These are phyloP conservation scores for Heliconius erato DNA, from an alignment of 2,888 invertebrate species.

Conservation along the genomic window DNA sequence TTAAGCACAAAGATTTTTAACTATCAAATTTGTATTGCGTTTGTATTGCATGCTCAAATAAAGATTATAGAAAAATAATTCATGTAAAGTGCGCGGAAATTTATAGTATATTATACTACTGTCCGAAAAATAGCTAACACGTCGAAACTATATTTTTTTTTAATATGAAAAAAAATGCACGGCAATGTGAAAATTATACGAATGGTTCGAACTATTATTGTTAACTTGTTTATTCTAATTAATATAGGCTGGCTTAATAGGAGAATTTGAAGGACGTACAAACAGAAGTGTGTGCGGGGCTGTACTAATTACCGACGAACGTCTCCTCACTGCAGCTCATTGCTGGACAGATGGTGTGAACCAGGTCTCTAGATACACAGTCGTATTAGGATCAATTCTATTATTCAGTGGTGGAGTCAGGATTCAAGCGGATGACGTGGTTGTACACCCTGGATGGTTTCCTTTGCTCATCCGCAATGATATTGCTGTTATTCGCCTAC, in stretches of 20 bases:
- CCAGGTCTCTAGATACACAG: conserved; percentile 24
- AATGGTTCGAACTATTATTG: neutral
- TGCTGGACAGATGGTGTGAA: conserved; percentile 34
- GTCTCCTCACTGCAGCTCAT: conserved; percentile 43
- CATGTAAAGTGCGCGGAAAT: neutral
- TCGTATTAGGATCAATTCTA: conserved; percentile 40
- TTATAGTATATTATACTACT: neutral
- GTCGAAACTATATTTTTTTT: neutral
- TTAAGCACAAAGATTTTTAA: neutral
- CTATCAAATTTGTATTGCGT: neutral
- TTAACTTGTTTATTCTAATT: neutral
- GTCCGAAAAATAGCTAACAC: neutral
- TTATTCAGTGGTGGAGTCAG: conserved; percentile 42
- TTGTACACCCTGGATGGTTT: conserved; percentile 35
- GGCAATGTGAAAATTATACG: neutral
- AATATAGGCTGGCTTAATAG: conserved; percentile 41
- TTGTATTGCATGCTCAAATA: neutral
- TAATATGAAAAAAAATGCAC: neutral
- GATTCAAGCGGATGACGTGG: conserved; percentile 20
- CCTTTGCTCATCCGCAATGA: conserved; percentile 28
- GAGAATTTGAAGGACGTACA: conserved; percentile 30
- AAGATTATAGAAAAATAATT: neutral
- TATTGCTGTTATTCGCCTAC: conserved; percentile 35
- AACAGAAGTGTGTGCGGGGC: conserved; percentile 36
- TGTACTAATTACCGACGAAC: conserved; percentile 11